Base-by-base conservation (phyloP, 64 coral and sea anemone species). In the Montipora efflorescens region DNA sequence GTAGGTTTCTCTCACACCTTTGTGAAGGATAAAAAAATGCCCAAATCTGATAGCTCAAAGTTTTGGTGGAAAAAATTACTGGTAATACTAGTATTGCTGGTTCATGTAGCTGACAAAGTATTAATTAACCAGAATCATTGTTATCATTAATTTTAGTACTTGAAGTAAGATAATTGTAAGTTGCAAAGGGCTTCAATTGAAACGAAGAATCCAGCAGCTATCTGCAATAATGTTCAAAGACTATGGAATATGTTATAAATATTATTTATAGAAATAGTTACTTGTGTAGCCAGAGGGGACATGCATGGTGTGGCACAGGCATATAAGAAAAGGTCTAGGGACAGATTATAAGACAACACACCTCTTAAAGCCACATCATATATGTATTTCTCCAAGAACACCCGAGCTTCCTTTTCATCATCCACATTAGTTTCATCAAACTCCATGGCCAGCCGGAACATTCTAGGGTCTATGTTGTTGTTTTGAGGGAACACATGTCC, bases 11-110 rank as follows among this genome's bases (percentile, higher is more conserved):
- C 0, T 1, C 67, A 71, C 67, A 71, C 16, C 67, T 71, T 71
- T 71, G 67, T 71, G 67, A 71, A 71, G 67, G 67, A 71, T 71
- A 71, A 71, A 71, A 71, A 71, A 71, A 71, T 71, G 67, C 67
- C 67, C 67, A 71, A 19, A 71, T 71, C 7, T 22, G 67, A 71
- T 71, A 71, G 10, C 15, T 71, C 67, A 71, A 71, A 71, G 67
- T 71, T 71, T 71, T 71, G 67, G 67, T 71, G 15, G 67, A 19
- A 71, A 71, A 71, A 71, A 14, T 15, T 71, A 71, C 67, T 71
- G 14, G 67, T 71, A 71, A 71, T 71, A 71, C 67, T 71, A 22
- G 67, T 71, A 71, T 19, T 71, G 1, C 67, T 71, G 67, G 0
- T 71, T 0, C 36, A 36, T 36, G 36, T 36, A 71, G 67, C 67